phyloP scores from a whole-genome alignment of 2,113 vertebrate species.

The Mungos mungo region DNA sequence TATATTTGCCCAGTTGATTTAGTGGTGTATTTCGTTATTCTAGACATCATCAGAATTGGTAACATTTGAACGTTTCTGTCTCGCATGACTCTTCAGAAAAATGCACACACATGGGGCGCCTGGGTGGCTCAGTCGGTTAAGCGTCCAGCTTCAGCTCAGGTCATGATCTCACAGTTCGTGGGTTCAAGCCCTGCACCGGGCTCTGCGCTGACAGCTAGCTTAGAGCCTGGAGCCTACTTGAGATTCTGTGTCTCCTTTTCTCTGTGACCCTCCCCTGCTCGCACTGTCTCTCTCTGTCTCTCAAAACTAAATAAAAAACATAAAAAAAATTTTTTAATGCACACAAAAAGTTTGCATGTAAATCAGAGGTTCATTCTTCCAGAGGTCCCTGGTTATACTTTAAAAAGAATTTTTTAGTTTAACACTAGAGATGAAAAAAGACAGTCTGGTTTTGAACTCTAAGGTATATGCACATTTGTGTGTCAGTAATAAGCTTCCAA shows the following conservation, averaged over 20 bases:
- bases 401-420: slow-evolving; percentile 19
- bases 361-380: neutral
- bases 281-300: no score
- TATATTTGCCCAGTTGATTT: neutral
- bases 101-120: neutral
- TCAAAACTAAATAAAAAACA: no score
- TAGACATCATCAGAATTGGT: neutral
- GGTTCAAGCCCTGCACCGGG: no score
- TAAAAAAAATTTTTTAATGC: neutral
- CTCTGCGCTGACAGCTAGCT: no score
- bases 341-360: neutral
- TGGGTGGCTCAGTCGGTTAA: no score
- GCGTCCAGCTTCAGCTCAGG: no score
- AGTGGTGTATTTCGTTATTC: neutral
- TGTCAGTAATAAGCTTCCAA: neutral
- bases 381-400: neutral
- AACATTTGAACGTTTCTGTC: slow-evolving; percentile 20
- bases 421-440: neutral
- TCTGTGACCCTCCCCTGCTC: no score
- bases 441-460: neutral
- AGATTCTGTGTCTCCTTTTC: no score
- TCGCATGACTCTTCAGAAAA: slow-evolving; percentile 1
- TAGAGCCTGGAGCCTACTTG: no score
- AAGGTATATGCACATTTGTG: neutral
- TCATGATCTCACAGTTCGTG: no score